Evolutionary conservation across 2,113 vertebrate genomes (phyloP).

Genomic region (Oceanites oceanicus): DNA sequence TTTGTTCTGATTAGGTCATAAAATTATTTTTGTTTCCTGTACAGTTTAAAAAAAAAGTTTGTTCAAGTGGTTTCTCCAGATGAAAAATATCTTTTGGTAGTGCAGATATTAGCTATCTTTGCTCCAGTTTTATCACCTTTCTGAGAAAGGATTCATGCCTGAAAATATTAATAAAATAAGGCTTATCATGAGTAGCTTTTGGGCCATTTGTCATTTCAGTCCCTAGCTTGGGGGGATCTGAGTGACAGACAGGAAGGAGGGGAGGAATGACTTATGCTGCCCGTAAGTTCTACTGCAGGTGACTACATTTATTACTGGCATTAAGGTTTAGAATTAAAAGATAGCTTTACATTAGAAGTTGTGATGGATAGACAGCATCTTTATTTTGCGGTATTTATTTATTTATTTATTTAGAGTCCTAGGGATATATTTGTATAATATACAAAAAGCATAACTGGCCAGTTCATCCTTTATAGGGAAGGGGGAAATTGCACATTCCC

Average conservation of each 20-base stretch:
- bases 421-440: neutral
- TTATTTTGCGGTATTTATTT: neutral
- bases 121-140: neutral
- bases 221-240: neutral
- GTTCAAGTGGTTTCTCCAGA: neutral
- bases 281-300: neutral
- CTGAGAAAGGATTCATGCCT: neutral
- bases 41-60: neutral
- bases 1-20: neutral
- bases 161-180: slow-evolving; percentile 58
- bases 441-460: neutral
- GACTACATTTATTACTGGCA: neutral
- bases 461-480: neutral
- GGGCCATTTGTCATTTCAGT: slow-evolving; percentile 15
- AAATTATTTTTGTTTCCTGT: neutral
- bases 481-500: neutral
- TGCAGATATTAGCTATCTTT: neutral
- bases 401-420: neutral
- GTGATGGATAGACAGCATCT: neutral
- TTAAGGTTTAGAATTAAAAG: neutral
- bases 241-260: neutral
- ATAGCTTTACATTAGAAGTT: neutral
- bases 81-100: neutral
- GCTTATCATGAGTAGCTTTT: neutral
- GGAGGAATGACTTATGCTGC: neutral